A percentile compares a stretch with the other conserved stretches of the same genome.
Conservation (phyloP, 2,888 invertebrate species). For the Morpho helenor region DNA sequence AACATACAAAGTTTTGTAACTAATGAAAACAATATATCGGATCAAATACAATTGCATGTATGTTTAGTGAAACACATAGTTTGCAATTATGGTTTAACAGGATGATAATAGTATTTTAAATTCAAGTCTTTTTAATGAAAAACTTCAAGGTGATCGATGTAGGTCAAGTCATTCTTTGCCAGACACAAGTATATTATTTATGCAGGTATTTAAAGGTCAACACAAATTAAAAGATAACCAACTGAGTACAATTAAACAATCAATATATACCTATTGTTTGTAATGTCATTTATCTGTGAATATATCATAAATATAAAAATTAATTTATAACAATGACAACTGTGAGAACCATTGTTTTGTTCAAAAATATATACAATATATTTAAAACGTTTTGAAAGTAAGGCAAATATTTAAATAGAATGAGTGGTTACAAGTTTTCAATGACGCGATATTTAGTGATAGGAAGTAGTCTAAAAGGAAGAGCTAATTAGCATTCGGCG, state of each 20-base stretch:
- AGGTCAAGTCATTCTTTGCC: slow-evolving; percentile 49
- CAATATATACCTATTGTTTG: slow-evolving; percentile 10
- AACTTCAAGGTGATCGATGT: slow-evolving; percentile 41
- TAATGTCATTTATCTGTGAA: not conserved
- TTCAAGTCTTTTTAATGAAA: slow-evolving; percentile 8
- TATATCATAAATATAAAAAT: not conserved
- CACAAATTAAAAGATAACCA: slow-evolving; percentile 26
- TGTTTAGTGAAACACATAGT: not conserved
- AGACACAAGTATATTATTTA: slow-evolving; percentile 37
- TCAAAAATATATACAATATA: too few relatives aligned
- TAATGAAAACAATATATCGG: not conserved
- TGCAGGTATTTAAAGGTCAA: slow-evolving; percentile 44
- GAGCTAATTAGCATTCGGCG: slow-evolving; percentile 71
- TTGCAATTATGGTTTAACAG: slow-evolving; percentile 2
- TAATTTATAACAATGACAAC: not conserved
- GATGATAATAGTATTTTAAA: slow-evolving; percentile 4
- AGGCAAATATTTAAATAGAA: slow-evolving; percentile 7
- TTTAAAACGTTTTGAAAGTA: slow-evolving; percentile 16
- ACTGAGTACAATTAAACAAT: slow-evolving; percentile 14
- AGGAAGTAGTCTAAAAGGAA: slow-evolving; percentile 68
- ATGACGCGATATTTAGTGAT: slow-evolving; percentile 41
- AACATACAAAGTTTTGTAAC: too few relatives aligned
- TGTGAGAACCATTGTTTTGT: too few relatives aligned
- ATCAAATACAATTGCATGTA: not conserved
- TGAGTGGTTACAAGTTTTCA: slow-evolving; percentile 24